Base-by-base conservation (phyloP, 1,140 invertebrate genomes). In the Drosophila paulistorum region DNA sequence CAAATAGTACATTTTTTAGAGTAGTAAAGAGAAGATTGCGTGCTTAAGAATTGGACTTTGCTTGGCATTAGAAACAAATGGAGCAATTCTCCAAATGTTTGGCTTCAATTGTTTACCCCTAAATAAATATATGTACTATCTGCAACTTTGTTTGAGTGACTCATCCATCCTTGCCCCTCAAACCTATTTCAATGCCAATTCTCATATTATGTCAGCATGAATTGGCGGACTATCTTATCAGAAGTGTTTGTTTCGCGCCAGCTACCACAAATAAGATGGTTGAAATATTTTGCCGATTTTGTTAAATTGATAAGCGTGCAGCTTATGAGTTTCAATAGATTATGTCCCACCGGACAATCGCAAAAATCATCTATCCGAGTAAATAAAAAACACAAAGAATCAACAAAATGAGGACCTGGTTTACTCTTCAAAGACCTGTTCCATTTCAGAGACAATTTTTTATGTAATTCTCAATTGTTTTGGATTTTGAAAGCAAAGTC, bases 11-110 rank as follows among this genome's bases (percentile, higher is more conserved):
- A 26, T 30, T 30, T 30, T 33, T 48, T 23, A 62, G 17, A 33
- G 9, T 23, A 11, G 9, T 17, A 59, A 69, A 48, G 65, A 60
- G 74, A 58, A 76, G 60, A 42, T 76, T 45, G 73, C 74, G 74
- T 76, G 74, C 5, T 35, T 17, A n/a, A 23, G 33, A 33, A 23
- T 20, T 20, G 45, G 45, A 48, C 45, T 48, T 48, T 48, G 9
- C 39, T 26, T 26, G 23, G 3, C 30, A 11, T 58, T 58, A 72
- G 23, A 39, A 39, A 23, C 26, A 37, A 35, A 23, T 59, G 39
- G 14, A 20, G 17, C 14, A 1, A 20, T 51, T 51, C 61, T 51
- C 54, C 17, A 20, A 74, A 66, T 20, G 20, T 65, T 69, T 51
- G 2, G 14, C 58, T 62, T 68, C 20, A 68, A 62, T 75, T 14